Conservation (phyloP, 2,888 invertebrate genomes). For the Hybos culiciformis region DNA sequence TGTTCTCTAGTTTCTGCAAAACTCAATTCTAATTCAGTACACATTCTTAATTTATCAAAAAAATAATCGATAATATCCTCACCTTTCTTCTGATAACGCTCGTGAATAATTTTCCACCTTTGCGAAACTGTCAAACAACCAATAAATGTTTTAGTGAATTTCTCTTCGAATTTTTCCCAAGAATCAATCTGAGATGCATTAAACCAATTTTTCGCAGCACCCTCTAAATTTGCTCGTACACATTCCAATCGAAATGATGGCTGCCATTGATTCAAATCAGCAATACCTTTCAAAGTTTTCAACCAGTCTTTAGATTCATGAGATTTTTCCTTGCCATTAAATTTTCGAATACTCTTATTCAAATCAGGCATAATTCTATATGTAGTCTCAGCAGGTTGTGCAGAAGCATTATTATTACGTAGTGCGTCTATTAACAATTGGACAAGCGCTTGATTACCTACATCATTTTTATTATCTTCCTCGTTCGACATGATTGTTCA, state of each 20-base stretch:
- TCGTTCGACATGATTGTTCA: too few species aligned
- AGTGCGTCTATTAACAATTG: too few species aligned
- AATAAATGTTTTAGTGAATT: constrained; percentile 3
- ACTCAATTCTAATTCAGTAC: constrained; percentile 6
- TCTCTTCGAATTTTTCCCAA: constrained; percentile 4
- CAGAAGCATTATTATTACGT: too few species aligned
- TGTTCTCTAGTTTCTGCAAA: constrained; percentile 6
- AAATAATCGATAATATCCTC: constrained; percentile 8
- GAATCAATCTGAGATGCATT: neutral
- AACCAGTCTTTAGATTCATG: constrained; percentile 10
- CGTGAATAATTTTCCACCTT: constrained; percentile 4
- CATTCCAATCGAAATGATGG: constrained; percentile 7
- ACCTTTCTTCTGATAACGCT: constrained; percentile 1
- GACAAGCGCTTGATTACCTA: too few species aligned
- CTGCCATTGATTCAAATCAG: constrained; percentile 9
- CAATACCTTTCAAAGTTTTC: constrained; percentile 8
- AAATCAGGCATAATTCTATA: constrained; percentile 13
- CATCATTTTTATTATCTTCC: too few species aligned
- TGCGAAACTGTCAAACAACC: neutral
- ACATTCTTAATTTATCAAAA: constrained; percentile 6
- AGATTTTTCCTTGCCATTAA: constrained; percentile 8
- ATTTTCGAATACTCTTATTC: constrained; percentile 11
- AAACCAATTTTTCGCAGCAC: constrained; percentile 5
- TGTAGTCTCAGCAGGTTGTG: too few species aligned
- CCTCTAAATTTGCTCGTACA: constrained; percentile 3